Conservation (phyloP, 2,888 invertebrate species). For the Eupithecia inturbata region DNA sequence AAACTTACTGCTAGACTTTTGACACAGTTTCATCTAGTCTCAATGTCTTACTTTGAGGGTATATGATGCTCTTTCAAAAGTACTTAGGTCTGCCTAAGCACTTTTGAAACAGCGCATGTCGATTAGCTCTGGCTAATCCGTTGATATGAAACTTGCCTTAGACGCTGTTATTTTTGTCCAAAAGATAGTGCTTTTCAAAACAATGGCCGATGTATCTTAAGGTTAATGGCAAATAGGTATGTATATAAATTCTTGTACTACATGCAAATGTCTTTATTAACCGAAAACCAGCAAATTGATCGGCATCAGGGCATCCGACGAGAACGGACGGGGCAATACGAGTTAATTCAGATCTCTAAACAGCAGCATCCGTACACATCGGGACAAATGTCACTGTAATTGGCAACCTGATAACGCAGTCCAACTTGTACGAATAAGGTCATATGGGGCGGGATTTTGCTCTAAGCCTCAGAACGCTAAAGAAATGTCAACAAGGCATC, state of each 20-base stretch:
- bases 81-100: too few relatives aligned
- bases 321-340: conserved; percentile 44
- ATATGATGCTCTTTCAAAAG: not conserved
- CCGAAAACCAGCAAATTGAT: conserved; percentile 23
- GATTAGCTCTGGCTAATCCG: too few relatives aligned
- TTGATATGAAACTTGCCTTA: not conserved
- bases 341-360: conserved; percentile 42
- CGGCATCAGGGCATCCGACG: conserved; percentile 22
- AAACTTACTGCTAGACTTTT: not conserved
- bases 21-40: not conserved
- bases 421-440: not conserved
- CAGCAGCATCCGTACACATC: conserved; percentile 50
- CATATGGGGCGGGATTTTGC: not conserved
- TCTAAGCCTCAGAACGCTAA: not conserved
- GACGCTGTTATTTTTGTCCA: not conserved
- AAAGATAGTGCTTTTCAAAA: not conserved
- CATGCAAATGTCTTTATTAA: not conserved
- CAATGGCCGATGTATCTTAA: not conserved
- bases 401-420: conserved; percentile 23
- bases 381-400: conserved; percentile 33
- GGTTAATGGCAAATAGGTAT: not conserved
- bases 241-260: not conserved
- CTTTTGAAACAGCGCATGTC: too few relatives aligned
- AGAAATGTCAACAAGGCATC: not conserved
- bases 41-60: not conserved